Conservation (phyloP, 2,113 vertebrate genomes). For the Triplophysa rosa region DNA sequence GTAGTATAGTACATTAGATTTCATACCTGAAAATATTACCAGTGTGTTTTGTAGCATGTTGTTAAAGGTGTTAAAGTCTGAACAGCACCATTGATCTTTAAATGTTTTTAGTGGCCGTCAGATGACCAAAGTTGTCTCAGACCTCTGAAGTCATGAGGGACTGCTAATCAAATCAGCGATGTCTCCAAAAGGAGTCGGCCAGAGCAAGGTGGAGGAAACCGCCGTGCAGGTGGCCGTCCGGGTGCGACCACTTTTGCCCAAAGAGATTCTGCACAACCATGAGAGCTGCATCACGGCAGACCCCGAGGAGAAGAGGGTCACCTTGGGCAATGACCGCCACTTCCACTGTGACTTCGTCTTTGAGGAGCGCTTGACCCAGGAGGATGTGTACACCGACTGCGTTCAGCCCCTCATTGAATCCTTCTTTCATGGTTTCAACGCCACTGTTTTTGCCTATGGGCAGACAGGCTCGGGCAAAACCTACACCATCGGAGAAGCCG, state of each 20-base stretch:
- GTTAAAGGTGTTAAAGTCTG: not conserved
- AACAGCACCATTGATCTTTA: not conserved
- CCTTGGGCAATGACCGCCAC: constrained; percentile 83
- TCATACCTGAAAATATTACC: no score
- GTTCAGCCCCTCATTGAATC: constrained; percentile 89
- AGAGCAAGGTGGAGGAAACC: constrained; percentile 77
- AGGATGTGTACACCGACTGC: constrained; percentile 81
- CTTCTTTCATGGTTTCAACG: constrained; percentile 93
- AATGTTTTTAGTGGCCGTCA: not conserved
- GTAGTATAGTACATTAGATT: no score
- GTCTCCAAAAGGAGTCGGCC: constrained; percentile 80
- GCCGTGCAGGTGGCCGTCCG: constrained; percentile 85
- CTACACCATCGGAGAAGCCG: constrained; percentile 91
- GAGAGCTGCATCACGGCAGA: constrained; percentile 83
- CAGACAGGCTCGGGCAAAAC: constrained; percentile 96
- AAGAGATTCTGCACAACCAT: constrained; percentile 85
- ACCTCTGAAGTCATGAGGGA: constrained; percentile 10
- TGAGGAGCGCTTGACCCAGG: constrained; percentile 81
- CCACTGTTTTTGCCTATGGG: constrained; percentile 92
- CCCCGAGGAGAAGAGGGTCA: constrained; percentile 70
- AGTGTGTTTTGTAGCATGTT: no score
- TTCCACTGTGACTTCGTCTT: constrained; percentile 85
- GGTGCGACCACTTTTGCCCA: constrained; percentile 87
- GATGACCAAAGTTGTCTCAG: constrained; percentile 54
- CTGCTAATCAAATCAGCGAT: constrained; percentile 64